Evolutionary conservation across 2,888 invertebrate species (phyloP).

Genomic region (Lamellibrachia satsuma): DNA sequence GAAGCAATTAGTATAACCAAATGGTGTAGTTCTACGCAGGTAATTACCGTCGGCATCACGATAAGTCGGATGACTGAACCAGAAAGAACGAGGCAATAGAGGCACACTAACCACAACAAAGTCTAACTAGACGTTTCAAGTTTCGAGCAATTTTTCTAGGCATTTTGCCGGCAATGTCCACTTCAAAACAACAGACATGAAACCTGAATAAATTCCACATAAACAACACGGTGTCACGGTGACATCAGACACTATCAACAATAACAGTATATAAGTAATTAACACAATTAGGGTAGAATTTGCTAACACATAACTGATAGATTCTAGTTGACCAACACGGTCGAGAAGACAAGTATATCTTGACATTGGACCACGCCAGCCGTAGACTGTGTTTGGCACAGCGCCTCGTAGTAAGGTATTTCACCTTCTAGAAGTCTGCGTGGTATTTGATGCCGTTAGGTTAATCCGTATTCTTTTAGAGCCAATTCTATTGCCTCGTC

Average conservation of each 20-base stretch:
- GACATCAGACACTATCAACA: not conserved
- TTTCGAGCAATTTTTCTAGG: not conserved
- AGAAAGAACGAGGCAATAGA: not conserved
- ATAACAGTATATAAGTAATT: not conserved
- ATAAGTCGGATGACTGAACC: not conserved
- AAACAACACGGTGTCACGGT: not conserved
- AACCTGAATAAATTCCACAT: constrained; percentile 1
- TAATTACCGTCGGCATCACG: not conserved
- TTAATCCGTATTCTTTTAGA: constrained; percentile 91
- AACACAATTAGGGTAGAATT: not conserved
- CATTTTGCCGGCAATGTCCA: not conserved
- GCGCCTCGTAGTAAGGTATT: not conserved
- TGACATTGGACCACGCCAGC: not conserved
- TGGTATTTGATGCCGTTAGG: constrained; percentile 69
- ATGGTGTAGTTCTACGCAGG: not conserved
- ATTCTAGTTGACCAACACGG: not conserved
- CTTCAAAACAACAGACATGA: not conserved
- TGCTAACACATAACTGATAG: not conserved
- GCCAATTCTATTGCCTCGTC: constrained; percentile 94
- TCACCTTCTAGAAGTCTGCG: constrained; percentile 11
- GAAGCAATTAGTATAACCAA: not conserved
- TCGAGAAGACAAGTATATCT: not conserved
- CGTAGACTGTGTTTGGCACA: not conserved
- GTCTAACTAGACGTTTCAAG: not conserved
- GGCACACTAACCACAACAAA: not conserved